Evolutionary conservation across 2,113 vertebrate species (phyloP).

Genomic region (Ctenomys sociabilis): DNA sequence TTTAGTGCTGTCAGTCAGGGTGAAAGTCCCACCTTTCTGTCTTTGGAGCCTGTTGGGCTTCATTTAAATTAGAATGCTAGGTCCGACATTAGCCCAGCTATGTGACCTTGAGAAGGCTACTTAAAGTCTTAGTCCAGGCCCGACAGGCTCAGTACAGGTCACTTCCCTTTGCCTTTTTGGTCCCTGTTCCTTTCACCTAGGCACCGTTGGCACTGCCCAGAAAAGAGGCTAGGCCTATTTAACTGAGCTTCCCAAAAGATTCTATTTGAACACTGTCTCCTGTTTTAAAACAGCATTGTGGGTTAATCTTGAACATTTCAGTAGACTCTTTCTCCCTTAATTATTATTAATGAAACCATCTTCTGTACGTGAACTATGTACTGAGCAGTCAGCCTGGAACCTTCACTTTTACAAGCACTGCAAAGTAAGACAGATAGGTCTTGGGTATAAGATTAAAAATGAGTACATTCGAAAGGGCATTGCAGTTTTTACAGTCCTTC

Average conservation of each 20-base stretch:
- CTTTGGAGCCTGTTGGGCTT: background rate
- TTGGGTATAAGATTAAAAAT: slow-evolving; percentile 47
- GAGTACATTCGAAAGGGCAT: slow-evolving; percentile 18
- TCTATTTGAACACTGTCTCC: background rate
- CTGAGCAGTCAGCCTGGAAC: slow-evolving; percentile 55
- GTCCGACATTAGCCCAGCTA: background rate
- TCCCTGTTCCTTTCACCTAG: background rate
- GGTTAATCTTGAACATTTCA: slow-evolving; percentile 51
- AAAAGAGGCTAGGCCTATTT: background rate
- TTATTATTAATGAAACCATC: slow-evolving; percentile 62
- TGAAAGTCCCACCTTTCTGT: background rate
- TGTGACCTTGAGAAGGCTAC: slow-evolving; percentile 34
- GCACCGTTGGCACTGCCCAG: background rate
- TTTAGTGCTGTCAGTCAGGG: background rate
- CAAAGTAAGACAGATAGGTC: slow-evolving; percentile 49
- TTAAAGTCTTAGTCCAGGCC: slow-evolving; percentile 34
- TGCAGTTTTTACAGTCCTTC: slow-evolving; percentile 49
- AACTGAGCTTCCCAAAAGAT: slow-evolving; percentile 36
- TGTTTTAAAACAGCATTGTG: slow-evolving; percentile 54
- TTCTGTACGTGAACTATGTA: background rate
- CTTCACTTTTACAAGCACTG: background rate
- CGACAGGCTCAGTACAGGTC: background rate
- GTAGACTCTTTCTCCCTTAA: slow-evolving; percentile 30
- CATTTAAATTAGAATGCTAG: slow-evolving; percentile 30
- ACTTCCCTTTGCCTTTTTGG: slow-evolving; percentile 4